Conservation (phyloP, 2,797 vertebrate species). For the Cryptoblepharus egeriae region DNA sequence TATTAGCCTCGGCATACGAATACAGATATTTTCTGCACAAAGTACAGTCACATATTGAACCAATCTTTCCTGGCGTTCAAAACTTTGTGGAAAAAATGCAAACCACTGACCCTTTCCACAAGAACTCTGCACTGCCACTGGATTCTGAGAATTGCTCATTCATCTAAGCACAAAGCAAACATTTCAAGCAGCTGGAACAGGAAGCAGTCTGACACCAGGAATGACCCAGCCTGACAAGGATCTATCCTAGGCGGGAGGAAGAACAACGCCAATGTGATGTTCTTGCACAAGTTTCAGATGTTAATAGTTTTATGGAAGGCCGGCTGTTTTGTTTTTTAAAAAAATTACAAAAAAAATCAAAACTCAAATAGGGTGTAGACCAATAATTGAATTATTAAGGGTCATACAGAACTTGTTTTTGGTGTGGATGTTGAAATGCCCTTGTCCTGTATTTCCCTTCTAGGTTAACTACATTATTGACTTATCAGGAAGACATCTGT, state of each 20-base stretch:
- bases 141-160: slow-evolving; percentile 30
- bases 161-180: slow-evolving; percentile 28
- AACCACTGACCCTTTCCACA: slow-evolving; percentile 19
- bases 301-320: background rate
- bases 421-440: background rate
- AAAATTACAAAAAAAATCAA: no score
- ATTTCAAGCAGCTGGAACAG: slow-evolving; percentile 19
- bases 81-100: slow-evolving; percentile 25
- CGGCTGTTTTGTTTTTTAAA: no score
- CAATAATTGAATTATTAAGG: background rate
- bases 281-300: background rate
- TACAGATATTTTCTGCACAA: background rate
- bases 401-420: background rate
- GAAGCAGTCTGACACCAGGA: slow-evolving; percentile 8
- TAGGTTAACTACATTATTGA: no score
- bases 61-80: slow-evolving; percentile 25
- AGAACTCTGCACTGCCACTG: background rate
- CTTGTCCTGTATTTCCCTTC: background rate
- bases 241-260: background rate
- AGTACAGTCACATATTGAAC: slow-evolving; percentile 9
- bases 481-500: background rate
- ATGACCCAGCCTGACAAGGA: slow-evolving; percentile 17
- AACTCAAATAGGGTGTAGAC: background rate
- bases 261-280: background rate
- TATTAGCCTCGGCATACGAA: no score